Evolutionary conservation across 2,113 vertebrate genomes (phyloP).

Genomic region (Poeciliopsis turrubarensis): DNA sequence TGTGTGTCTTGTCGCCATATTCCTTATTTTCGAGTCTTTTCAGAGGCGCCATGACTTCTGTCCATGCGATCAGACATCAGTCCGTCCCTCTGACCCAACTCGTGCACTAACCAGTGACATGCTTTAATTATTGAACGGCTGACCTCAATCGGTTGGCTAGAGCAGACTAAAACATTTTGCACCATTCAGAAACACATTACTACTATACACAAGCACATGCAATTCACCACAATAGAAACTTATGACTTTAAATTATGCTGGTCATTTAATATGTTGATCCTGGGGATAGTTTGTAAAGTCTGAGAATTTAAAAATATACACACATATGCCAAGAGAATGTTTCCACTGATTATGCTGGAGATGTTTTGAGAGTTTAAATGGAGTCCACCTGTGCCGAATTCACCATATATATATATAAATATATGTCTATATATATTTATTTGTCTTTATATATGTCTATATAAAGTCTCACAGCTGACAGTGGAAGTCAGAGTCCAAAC

Average conservation of each 20-base stretch:
- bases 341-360: no score
- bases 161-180: conserved; percentile 60
- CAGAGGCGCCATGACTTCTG: conserved; percentile 29
- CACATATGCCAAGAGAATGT: conserved; percentile 23
- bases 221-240: conserved; percentile 42
- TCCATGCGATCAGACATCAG: conserved; percentile 53
- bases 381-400: no score
- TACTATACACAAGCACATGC: conserved; percentile 28
- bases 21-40: conserved; percentile 33
- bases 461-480: no score
- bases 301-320: conserved; percentile 49
- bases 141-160: conserved; percentile 78
- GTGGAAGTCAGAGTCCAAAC: no score
- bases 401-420: no score
- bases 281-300: conserved; percentile 59
- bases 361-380: no score
- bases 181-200: conserved; percentile 25
- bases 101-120: conserved; percentile 72
- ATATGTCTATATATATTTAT: no score
- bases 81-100: conserved; percentile 49
- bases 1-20: conserved; percentile 25
- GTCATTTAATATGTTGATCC: conserved; percentile 58
- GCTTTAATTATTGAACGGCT: conserved; percentile 78
- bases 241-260: conserved; percentile 41
- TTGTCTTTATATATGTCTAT: no score